These are phyloP conservation scores for Cricetomys ansorgei DNA, from an alignment of 2,113 vertebrate species.

Conservation along the genomic window DNA sequence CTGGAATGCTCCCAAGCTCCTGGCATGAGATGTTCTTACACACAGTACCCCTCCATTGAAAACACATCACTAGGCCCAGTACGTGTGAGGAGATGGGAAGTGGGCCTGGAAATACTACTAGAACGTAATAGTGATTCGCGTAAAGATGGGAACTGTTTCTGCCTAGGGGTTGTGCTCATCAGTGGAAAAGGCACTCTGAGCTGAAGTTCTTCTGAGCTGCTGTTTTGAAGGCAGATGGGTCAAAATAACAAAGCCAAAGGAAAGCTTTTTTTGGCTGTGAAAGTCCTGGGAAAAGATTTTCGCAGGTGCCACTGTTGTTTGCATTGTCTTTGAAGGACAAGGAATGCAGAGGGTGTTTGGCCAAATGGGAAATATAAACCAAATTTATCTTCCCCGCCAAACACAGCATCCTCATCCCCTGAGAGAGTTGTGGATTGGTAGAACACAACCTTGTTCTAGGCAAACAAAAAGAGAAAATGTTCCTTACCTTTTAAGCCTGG, in stretches of 20 bases:
- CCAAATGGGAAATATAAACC: slow-evolving; percentile 33
- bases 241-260: background rate
- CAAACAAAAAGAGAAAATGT: slow-evolving; percentile 40
- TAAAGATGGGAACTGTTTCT: background rate
- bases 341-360: background rate
- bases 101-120: background rate
- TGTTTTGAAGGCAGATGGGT: slow-evolving; percentile 30
- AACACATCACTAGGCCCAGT: background rate
- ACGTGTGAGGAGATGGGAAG: background rate
- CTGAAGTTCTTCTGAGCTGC: background rate
- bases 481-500: slow-evolving; percentile 92
- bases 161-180: background rate
- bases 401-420: background rate
- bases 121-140: slow-evolving; percentile 4
- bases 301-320: background rate
- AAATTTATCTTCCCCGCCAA: slow-evolving; percentile 17
- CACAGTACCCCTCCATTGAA: background rate
- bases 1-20: background rate
- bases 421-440: background rate
- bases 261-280: background rate
- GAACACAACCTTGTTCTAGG: slow-evolving; percentile 26
- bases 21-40: background rate
- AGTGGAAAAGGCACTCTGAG: background rate
- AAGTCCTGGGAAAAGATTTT: background rate
- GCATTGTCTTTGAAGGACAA: slow-evolving; percentile 6